Conservation (phyloP, 1,140 invertebrate genomes). For the Odontomachus brunneus region DNA sequence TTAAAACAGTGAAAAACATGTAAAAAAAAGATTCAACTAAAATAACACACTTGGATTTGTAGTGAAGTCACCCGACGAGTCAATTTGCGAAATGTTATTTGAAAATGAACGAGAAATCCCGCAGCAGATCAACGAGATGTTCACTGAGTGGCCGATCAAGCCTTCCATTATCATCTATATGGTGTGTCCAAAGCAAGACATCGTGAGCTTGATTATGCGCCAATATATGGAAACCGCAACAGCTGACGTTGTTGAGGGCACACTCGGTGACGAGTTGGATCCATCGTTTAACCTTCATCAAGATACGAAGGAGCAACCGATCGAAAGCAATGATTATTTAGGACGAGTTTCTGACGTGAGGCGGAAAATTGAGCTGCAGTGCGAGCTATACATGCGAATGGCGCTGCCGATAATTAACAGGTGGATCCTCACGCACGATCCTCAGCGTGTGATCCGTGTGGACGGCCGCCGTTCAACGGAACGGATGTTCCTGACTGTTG, state of each 20-base stretch:
- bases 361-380: constrained; percentile 42
- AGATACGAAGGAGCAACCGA: background rate
- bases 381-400: constrained; percentile 71
- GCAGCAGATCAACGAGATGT: constrained; percentile 71
- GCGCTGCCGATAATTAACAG: constrained; percentile 83
- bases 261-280: background rate
- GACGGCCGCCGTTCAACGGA: constrained; percentile 84
- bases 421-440: constrained; percentile 84
- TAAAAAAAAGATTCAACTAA: no score
- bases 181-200: constrained; percentile 85
- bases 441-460: constrained; percentile 85
- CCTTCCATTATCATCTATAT: constrained; percentile 86
- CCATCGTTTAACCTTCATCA: constrained; percentile 6
- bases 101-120: constrained; percentile 36
- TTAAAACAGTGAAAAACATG: no score
- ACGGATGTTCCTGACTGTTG: constrained; percentile 84
- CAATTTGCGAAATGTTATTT: background rate
- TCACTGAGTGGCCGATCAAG: constrained; percentile 77
- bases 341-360: background rate
- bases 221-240: constrained; percentile 83
- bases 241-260: constrained; percentile 69
- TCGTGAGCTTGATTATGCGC: constrained; percentile 81
- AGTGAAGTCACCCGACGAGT: background rate
- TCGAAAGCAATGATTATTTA: constrained; percentile 6
- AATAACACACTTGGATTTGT: no score